Evolutionary conservation across 2,113 vertebrate species (phyloP), one percentile per base, ranked within the genome.

Genomic region (Peromyscus leucopus): DNA sequence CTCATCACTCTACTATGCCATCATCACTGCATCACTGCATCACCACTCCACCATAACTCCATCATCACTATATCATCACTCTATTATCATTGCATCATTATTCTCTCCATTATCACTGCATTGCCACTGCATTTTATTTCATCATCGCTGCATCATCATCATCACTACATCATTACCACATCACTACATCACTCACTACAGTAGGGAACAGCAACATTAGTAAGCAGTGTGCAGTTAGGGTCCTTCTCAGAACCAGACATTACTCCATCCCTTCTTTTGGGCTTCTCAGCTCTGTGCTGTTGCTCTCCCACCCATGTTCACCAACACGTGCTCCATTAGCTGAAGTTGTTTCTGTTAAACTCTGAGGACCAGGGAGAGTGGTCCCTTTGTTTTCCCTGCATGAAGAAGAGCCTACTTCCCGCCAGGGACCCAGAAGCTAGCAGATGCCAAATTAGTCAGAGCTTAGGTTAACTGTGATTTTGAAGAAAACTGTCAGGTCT

Each of bases 401-500:
- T 22, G 28, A 24, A 11, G 2, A 86, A 69, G 17, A 86, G 28
- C 31, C 46, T 36, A 3, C 17, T 51, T 87, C 6, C 65, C 12
- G 51, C 31, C 10, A 13, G 31, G 46, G 85, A 12, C 42, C 67
- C 63, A 36, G 84, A 51, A n/a, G 63, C 31, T 67, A 87, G 31
- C 26, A 22, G 63, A 19, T 69, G 84, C 46, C 42, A 48, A 22
- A 22, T 31, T 48, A 48, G 46, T 87, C 33, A 48, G 42, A 36
- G 16, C 61, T 65, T 65, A 22, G 8, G 17, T 48, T 87, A 46
- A 67, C 10, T 80, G 28, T 19, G 61, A 16, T 67, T 67, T 65
- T 86, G 51, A 6, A 22, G 24, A n/a, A 31, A 39, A 46, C 2
- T 21, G 0, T 2, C 0, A 0, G 16, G 57, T 39, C 24, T 9